Conservation (phyloP, 2,888 invertebrate genomes). For the Barypeithes pellucidus region DNA sequence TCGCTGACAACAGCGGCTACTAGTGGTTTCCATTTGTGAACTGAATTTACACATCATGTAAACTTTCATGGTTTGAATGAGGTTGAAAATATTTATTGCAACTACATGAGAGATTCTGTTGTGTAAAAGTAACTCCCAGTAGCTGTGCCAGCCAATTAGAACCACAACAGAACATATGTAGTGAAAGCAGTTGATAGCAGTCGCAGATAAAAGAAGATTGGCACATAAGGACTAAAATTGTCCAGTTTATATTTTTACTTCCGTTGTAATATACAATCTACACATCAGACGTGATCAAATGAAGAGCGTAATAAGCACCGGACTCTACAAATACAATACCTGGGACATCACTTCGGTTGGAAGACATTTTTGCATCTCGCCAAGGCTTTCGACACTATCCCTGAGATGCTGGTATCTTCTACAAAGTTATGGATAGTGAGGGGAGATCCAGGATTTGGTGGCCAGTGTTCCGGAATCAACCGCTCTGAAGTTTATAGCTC, state of each 20-base stretch:
- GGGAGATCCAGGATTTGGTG: not conserved
- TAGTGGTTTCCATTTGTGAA: too few relatives aligned
- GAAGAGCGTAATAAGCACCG: not conserved
- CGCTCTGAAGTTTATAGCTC: not conserved
- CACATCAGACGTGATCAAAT: not conserved
- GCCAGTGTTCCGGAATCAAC: not conserved
- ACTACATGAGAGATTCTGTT: too few relatives aligned
- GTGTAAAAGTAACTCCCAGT: not conserved
- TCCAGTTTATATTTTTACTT: slow-evolving; percentile 43
- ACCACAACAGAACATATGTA: not conserved
- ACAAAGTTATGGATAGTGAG: not conserved
- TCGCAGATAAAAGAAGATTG: not conserved
- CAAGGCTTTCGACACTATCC: slow-evolving; percentile 4
- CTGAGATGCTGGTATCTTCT: not conserved
- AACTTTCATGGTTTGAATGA: too few relatives aligned
- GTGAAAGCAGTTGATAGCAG: not conserved
- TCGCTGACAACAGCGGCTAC: too few relatives aligned
- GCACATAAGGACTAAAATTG: not conserved
- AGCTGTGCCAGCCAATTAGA: not conserved
- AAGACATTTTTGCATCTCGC: not conserved
- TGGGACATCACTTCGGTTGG: not conserved
- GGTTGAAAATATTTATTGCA: too few relatives aligned
- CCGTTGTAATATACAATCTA: slow-evolving; percentile 39
- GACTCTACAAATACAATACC: not conserved
- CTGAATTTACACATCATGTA: too few relatives aligned